Evolutionary conservation across 2,113 vertebrate species (phyloP).

Genomic region (Azemiops feae): DNA sequence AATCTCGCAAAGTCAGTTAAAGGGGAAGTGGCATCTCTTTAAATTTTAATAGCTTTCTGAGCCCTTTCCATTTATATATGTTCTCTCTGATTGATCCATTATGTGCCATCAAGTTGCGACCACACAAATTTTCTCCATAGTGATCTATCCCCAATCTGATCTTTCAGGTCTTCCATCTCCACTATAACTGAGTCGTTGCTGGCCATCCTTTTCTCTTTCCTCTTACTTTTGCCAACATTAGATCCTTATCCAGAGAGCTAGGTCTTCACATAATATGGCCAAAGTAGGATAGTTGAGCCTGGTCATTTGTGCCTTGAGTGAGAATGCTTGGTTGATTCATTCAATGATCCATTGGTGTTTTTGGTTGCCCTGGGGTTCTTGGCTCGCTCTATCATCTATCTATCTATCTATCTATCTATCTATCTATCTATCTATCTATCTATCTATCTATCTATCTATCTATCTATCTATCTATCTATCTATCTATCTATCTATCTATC

Average conservation of each 20-base stretch:
- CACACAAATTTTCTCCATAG: background rate
- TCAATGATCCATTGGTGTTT: background rate
- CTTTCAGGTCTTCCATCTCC: too few species aligned
- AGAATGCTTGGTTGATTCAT: background rate
- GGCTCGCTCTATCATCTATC: too few species aligned
- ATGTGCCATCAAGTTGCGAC: background rate
- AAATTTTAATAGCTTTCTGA: conserved; percentile 17
- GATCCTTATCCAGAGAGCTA: background rate
- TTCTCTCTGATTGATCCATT: background rate
- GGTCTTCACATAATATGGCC: too few species aligned
- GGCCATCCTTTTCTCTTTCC: background rate
- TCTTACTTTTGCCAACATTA: background rate
- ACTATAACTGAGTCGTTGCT: too few species aligned
- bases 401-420: too few species aligned
- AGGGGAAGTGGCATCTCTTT: background rate
- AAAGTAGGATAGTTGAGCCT: background rate
- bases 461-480: too few species aligned
- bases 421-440: background rate
- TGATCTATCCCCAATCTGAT: too few species aligned
- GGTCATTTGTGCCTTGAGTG: background rate
- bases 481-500: too few species aligned
- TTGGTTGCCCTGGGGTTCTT: background rate
- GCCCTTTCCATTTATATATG: background rate
- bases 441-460: background rate
- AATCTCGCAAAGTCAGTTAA: conserved; percentile 16